A percentile compares a stretch with the other conserved stretches of the same genome.
phyloP scores from a whole-genome alignment of 2,113 vertebrate species.

The Sclerurus mexicanus region DNA sequence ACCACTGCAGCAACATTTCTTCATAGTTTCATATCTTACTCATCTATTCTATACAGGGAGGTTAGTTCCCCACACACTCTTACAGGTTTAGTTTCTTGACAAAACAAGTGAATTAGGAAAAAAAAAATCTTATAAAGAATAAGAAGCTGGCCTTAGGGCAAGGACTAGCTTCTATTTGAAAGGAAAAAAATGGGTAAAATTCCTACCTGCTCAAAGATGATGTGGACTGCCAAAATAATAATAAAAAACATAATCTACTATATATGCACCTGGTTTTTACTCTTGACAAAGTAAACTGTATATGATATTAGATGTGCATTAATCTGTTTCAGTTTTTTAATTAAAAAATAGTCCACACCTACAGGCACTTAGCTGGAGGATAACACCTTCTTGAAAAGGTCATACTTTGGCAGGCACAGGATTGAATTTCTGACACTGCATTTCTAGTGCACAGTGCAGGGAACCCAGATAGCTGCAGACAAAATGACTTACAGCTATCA shows the following conservation, averaged over 20 bases:
- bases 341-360: background rate
- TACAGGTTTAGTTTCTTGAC: background rate
- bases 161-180: background rate
- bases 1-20: background rate
- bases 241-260: background rate
- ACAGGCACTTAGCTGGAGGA: background rate
- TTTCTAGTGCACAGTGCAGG: background rate
- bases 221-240: background rate
- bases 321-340: background rate
- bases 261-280: background rate
- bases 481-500: background rate
- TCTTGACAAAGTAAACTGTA: background rate
- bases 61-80: fast-evolving
- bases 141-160: background rate
- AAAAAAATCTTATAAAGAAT: background rate
- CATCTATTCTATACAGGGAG: background rate
- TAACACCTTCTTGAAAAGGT: background rate
- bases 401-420: background rate
- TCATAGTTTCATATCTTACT: background rate
- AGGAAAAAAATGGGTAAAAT: background rate
- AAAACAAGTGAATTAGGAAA: background rate
- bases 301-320: background rate
- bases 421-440: background rate
- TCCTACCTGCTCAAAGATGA: background rate
- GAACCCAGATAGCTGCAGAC: background rate